Conservation (phyloP, 2,888 invertebrate genomes). For the Chalcosyrphus nemorum region DNA sequence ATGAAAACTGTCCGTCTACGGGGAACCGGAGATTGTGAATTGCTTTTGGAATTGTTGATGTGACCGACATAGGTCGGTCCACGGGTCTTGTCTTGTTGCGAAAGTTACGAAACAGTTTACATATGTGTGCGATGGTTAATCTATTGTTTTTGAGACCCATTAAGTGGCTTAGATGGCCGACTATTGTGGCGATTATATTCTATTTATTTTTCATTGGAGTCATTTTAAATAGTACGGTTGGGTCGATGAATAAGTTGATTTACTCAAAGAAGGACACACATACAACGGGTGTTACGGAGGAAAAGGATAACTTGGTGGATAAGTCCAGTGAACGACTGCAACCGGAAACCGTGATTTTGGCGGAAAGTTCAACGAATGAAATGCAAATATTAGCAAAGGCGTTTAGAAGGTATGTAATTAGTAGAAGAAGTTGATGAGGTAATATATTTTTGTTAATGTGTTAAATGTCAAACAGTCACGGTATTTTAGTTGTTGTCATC, state of each 20-base stretch:
- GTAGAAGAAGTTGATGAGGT: constrained; percentile 66
- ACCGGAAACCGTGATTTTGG: constrained; percentile 83
- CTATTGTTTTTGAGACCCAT: constrained; percentile 46
- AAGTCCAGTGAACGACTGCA: constrained; percentile 61
- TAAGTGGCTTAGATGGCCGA: constrained; percentile 83
- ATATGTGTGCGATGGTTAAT: constrained; percentile 55
- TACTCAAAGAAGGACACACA: constrained; percentile 51
- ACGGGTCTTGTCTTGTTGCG: constrained; percentile 2
- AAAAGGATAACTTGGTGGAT: constrained; percentile 21
- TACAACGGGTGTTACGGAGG: background rate
- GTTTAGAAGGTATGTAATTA: constrained; percentile 83
- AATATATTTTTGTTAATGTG: background rate
- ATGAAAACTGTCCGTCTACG: constrained; percentile 45
- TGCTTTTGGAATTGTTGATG: constrained; percentile 57
- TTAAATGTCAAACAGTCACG: constrained; percentile 23
- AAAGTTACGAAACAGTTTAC: constrained; percentile 18
- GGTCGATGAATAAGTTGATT: constrained; percentile 61
- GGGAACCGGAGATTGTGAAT: constrained; percentile 35
- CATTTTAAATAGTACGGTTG: constrained; percentile 83
- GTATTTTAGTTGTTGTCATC: background rate
- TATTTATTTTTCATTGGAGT: constrained; percentile 83
- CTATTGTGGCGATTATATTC: constrained; percentile 83
- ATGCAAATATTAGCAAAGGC: constrained; percentile 82
- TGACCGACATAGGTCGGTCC: constrained; percentile 58
- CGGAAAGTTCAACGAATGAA: constrained; percentile 82